Conservation (phyloP, 2,113 vertebrate genomes). For the Hemicordylus capensis region DNA sequence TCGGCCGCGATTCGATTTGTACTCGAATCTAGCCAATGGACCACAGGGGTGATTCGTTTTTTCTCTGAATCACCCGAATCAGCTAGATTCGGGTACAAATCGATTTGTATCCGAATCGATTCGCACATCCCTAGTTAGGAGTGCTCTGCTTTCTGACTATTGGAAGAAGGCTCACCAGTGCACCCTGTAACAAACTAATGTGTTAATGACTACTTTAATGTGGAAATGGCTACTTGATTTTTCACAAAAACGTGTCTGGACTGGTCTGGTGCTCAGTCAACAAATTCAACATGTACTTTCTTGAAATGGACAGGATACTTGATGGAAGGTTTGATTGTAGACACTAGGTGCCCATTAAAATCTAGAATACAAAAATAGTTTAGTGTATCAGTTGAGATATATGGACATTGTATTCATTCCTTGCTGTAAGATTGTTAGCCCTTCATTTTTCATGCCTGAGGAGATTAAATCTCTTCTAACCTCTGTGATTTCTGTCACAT, state of each 20-base stretch:
- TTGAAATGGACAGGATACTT: neutral
- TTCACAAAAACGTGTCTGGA: neutral
- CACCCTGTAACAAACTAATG: neutral
- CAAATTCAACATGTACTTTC: too few species aligned
- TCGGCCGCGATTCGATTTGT: too few species aligned
- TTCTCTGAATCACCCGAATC: too few species aligned
- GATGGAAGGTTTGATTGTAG: neutral
- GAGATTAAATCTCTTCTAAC: neutral
- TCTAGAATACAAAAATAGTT: neutral
- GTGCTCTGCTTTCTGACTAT: too few species aligned
- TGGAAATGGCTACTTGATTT: neutral
- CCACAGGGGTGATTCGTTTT: too few species aligned
- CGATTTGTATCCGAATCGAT: too few species aligned
- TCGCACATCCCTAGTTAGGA: too few species aligned
- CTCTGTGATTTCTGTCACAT: neutral
- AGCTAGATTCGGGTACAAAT: too few species aligned
- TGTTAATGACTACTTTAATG: too few species aligned
- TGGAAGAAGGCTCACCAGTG: neutral
- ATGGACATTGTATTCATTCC: neutral
- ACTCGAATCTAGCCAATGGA: too few species aligned
- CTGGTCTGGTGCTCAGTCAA: neutral
- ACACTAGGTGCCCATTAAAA: neutral
- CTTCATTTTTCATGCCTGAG: too few species aligned
- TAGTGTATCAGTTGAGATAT: neutral
- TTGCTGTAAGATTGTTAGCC: too few species aligned